Conservation (phyloP, 2,888 invertebrate genomes). For the Apodemia hepburni region DNA sequence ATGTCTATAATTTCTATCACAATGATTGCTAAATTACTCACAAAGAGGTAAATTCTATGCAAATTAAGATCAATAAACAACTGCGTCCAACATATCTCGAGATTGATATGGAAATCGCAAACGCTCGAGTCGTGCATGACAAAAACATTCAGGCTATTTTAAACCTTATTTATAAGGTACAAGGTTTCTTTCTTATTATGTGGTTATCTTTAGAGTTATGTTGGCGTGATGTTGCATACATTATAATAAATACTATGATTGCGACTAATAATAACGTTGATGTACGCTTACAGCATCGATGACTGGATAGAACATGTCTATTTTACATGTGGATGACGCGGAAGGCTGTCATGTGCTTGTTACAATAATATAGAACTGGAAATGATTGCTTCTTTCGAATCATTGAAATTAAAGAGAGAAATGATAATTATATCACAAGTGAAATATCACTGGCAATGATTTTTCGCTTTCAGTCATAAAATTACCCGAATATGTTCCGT, state of each 20-base stretch:
- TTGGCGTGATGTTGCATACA: slow-evolving; percentile 32
- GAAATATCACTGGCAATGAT: too few relatives aligned
- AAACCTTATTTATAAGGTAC: neutral
- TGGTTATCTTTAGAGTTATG: neutral
- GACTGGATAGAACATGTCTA: neutral
- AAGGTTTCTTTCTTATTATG: neutral
- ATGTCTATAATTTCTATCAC: slow-evolving; percentile 1
- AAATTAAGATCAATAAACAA: slow-evolving; percentile 8
- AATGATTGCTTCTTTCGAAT: too few relatives aligned
- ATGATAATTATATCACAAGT: too few relatives aligned
- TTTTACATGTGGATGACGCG: neutral
- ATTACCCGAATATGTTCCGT: too few relatives aligned
- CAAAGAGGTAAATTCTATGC: slow-evolving; percentile 6
- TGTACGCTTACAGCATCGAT: slow-evolving; percentile 12
- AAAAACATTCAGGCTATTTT: neutral
- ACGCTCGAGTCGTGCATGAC: neutral
- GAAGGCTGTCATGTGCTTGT: slow-evolving; percentile 3
- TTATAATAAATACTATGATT: slow-evolving; percentile 31
- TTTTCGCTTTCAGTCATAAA: too few relatives aligned
- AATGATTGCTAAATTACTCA: neutral
- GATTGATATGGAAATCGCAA: slow-evolving; percentile 10
- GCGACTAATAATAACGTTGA: slow-evolving; percentile 23
- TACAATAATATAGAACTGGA: too few relatives aligned
- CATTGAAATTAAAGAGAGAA: too few relatives aligned
- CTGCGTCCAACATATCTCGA: slow-evolving; percentile 4